Percentiles rank a stretch among this genome's conserved stretches.
phyloP scores from a whole-genome alignment of 2,797 vertebrate species.

The Galago senegalensis region DNA sequence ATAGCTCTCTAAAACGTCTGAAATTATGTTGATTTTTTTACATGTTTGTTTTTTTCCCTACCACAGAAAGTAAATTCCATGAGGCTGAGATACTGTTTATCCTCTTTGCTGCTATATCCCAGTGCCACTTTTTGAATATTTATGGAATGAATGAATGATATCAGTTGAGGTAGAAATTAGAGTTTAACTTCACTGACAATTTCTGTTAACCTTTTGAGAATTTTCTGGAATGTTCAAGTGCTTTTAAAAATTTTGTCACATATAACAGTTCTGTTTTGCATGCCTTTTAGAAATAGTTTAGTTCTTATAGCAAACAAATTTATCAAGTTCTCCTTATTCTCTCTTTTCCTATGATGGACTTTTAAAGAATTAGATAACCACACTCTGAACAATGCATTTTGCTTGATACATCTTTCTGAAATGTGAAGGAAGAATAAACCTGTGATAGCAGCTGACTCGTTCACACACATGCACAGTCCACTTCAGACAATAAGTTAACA shows the following conservation, averaged over 20 bases:
- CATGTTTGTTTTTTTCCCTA: conserved; percentile 11
- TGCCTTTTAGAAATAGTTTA: conserved; percentile 51
- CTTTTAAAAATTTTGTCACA: conserved; percentile 17
- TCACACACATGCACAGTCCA: neutral
- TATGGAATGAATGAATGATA: conserved; percentile 45
- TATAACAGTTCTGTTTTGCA: conserved; percentile 5
- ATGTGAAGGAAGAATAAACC: neutral
- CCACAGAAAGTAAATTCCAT: conserved; percentile 43
- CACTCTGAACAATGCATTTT: neutral
- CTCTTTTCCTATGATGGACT: neutral
- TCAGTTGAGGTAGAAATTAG: conserved; percentile 1
- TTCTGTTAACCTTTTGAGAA: conserved; percentile 48
- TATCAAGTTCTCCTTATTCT: conserved; percentile 1
- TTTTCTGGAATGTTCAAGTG: conserved; percentile 23
- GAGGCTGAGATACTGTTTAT: conserved; percentile 16
- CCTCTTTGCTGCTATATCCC: neutral
- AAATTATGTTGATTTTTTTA: conserved; percentile 49
- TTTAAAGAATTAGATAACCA: conserved; percentile 37
- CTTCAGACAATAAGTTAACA: conserved; percentile 15
- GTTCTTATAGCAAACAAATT: conserved; percentile 33
- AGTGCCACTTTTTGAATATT: conserved; percentile 7
- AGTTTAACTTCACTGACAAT: conserved; percentile 42
- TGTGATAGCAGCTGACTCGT: neutral
- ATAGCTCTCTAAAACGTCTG: neutral
- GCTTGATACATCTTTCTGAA: conserved; percentile 41